Evolutionary conservation across 2,888 invertebrate species (phyloP).

Genomic region (Sarcophaga carnaria): DNA sequence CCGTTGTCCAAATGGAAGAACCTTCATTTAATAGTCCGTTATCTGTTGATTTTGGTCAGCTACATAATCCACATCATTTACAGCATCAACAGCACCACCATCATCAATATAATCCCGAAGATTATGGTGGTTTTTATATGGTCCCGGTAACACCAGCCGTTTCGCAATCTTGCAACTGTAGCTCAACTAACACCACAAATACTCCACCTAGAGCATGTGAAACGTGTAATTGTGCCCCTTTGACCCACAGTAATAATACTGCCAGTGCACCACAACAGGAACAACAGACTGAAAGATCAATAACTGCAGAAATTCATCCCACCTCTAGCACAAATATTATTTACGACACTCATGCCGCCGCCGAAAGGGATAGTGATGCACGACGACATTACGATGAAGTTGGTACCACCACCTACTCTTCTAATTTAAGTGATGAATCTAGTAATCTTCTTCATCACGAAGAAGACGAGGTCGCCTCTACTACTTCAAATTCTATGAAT

Average conservation of each 20-base stretch:
- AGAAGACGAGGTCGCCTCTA: conserved; percentile 67
- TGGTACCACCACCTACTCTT: conserved; percentile 30
- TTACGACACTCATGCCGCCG: conserved; percentile 45
- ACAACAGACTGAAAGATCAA: conserved; percentile 54
- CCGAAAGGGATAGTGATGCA: conserved; percentile 33
- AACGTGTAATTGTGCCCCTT: conserved; percentile 34
- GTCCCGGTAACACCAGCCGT: conserved; percentile 39
- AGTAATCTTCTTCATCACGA: conserved; percentile 46
- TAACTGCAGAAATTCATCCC: conserved; percentile 58
- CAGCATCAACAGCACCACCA: conserved; percentile 53
- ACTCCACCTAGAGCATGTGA: conserved; percentile 51
- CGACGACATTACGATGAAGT: conserved; percentile 56
- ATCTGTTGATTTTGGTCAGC: conserved; percentile 16
- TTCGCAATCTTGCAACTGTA: conserved; percentile 59
- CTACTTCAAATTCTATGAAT: conserved; percentile 61
- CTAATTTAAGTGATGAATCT: conserved; percentile 44
- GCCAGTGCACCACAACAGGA: conserved; percentile 37
- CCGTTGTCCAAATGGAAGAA: conserved; percentile 43
- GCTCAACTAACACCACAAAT: conserved; percentile 37
- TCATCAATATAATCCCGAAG: conserved; percentile 63
- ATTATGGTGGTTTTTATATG: conserved; percentile 62
- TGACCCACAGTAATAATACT: conserved; percentile 25
- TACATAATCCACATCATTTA: conserved; percentile 52
- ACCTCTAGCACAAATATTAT: conserved; percentile 65
- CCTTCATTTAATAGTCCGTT: conserved; percentile 45